Evolutionary conservation across 2,113 vertebrate species (phyloP), one percentile per base, ranked within the genome.

Genomic region (Archocentrus centrarchus): DNA sequence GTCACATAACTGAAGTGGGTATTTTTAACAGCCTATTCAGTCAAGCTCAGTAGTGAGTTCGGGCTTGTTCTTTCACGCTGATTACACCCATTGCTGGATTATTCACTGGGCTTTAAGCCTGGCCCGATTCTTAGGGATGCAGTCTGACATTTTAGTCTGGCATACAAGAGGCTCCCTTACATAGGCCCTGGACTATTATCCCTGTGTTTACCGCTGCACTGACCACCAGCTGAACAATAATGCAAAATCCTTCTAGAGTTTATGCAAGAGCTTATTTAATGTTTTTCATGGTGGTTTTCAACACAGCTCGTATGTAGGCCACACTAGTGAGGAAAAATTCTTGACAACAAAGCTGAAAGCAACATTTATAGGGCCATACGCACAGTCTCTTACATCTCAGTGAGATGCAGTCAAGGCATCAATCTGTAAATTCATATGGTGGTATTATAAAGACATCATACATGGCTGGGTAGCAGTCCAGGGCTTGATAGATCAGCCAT

Each of bases 1-100:
- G 55, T 78, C 85, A 77, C 32, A 76, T 79, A 37, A 79, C 59
- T 58, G 59, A 87, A 88, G 81, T 59, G 85, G 75, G 76, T 93
- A 84, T 94, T 93, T 91, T 92, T 88, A 92, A 85, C 91, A 79
- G 75, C 81, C 44, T 58, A 11, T 81, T 83, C 80, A 87, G 90
- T 81, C 30, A 22, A 75, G 76, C 86, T 86, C 78, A 5, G 89
- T 84, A 82, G 82, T 80, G 89, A 90, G 83, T 90, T 88, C 5
- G 9, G 80, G 79, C 82, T 87, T 88, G 89, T 91, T 93, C 89
- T 89, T 93, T 93, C 91, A 93, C 87, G 85, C 92, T 89, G 91
- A 92, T 93, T 90, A 93, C 90, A 92, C 90, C 86, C 88, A 77
- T 88, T 59, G 82, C 91, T 80, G 91, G 94, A 94, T 94, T 92